phyloP scores from a whole-genome alignment of 1,140 invertebrate genomes.

The Eufriesea mexicana region DNA sequence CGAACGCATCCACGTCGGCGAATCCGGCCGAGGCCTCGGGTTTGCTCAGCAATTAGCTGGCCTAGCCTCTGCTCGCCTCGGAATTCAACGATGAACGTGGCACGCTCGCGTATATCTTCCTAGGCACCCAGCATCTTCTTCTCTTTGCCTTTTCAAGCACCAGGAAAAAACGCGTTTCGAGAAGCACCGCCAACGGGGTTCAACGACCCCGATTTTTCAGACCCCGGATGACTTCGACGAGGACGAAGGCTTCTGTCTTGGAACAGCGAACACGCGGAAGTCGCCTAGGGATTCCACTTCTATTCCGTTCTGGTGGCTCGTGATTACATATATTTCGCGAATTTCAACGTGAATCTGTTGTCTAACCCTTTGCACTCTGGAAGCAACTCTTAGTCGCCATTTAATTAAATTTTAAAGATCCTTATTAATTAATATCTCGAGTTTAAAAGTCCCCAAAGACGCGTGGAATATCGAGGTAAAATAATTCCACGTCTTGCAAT shows the following conservation, averaged over 20 bases:
- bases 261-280: conserved; percentile 13
- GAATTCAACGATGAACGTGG: conserved; percentile 29
- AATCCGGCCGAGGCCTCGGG: conserved; percentile 32
- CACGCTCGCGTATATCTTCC: conserved; percentile 24
- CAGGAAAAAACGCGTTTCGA: conserved; percentile 16
- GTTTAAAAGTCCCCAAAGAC: no score
- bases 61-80: conserved; percentile 16
- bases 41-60: conserved; percentile 71
- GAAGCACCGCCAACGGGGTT: conserved; percentile 21
- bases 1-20: conserved; percentile 41
- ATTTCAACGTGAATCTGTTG: no score
- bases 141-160: not conserved
- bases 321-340: no score
- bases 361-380: no score
- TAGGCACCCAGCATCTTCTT: not conserved
- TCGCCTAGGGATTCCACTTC: conserved; percentile 21
- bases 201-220: conserved; percentile 51
- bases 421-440: no score
- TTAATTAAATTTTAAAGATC: no score
- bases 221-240: conserved; percentile 35
- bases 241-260: not conserved
- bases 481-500: no score
- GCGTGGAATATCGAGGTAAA: no score
- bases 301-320: not conserved
- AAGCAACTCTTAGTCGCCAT: no score